These are phyloP conservation scores for Aporrectodea caliginosa DNA, from an alignment of 1,140 invertebrate genomes.

Conservation along the genomic window DNA sequence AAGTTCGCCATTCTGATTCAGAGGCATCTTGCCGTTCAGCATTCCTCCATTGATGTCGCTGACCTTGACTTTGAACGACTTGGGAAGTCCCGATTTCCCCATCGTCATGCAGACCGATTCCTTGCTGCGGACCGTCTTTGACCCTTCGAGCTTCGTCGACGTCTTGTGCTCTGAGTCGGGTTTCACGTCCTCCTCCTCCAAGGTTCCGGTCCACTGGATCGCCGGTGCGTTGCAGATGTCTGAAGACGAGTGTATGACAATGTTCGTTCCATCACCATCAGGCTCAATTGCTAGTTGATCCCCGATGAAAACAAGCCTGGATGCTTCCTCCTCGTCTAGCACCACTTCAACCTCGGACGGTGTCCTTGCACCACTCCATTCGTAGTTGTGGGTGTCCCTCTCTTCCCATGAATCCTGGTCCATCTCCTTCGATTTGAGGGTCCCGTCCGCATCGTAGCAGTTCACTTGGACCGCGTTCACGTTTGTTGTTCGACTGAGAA, in stretches of 20 bases:
- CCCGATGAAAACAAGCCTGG: not conserved
- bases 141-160: conserved; percentile 12
- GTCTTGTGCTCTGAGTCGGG: not conserved
- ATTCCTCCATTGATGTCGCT: too few species aligned
- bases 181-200: not conserved
- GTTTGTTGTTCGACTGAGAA: not conserved
- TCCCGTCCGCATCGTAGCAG: conserved; percentile 7
- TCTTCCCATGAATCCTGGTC: conserved; percentile 19
- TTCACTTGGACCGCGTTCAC: conserved; percentile 9
- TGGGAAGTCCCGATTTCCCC: too few species aligned
- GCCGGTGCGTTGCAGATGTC: not conserved
- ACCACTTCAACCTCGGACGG: not conserved
- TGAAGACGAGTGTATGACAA: not conserved
- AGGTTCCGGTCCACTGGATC: not conserved
- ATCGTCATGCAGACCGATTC: conserved; percentile 5
- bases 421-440: conserved; percentile 6
- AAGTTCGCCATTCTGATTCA: too few species aligned
- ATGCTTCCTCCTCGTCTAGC: not conserved
- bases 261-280: not conserved
- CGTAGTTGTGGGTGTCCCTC: conserved; percentile 14
- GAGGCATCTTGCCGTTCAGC: too few species aligned
- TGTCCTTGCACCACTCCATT: not conserved
- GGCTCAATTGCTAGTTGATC: not conserved
- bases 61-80: too few species aligned
- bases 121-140: conserved; percentile 6